Evolutionary conservation across 1,140 invertebrate genomes (phyloP).

Genomic region (Aphelenchoides fujianensis): DNA sequence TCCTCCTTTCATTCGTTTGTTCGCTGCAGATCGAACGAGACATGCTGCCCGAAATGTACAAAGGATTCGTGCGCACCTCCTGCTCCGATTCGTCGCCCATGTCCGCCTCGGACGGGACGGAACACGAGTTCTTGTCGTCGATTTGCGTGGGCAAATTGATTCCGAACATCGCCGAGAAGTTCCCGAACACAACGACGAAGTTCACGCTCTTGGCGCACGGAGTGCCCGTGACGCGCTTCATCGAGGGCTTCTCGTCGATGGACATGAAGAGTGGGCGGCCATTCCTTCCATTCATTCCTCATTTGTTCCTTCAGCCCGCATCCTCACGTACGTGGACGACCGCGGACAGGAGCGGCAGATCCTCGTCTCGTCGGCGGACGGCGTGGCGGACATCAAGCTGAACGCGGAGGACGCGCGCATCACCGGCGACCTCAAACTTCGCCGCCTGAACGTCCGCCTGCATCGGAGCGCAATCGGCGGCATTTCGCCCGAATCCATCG

Average conservation of each 20-base stretch:
- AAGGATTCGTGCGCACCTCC: slow-evolving; percentile 54
- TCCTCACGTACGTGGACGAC: slow-evolving; percentile 57
- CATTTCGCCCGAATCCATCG: slow-evolving; percentile 55
- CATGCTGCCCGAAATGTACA: slow-evolving; percentile 50
- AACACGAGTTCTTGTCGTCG: slow-evolving; percentile 43
- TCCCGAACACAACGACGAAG: slow-evolving; percentile 60
- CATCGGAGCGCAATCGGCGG: slow-evolving; percentile 56
- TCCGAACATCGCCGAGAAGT: slow-evolving; percentile 50
- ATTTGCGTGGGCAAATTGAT: slow-evolving; percentile 59
- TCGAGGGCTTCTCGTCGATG: slow-evolving; percentile 54
- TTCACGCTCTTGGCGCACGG: slow-evolving; percentile 56
- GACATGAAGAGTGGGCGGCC: slow-evolving; percentile 46
- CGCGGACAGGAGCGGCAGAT: slow-evolving; percentile 46
- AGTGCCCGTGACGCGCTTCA: slow-evolving; percentile 54
- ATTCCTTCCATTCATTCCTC: neutral
- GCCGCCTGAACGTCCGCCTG: slow-evolving; percentile 52
- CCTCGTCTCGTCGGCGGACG: slow-evolving; percentile 60
- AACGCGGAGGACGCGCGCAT: slow-evolving; percentile 52
- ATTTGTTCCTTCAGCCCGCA: slow-evolving; percentile 50
- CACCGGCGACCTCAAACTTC: slow-evolving; percentile 56
- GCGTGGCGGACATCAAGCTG: slow-evolving; percentile 55
- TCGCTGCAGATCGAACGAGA: slow-evolving; percentile 51
- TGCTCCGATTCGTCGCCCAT: slow-evolving; percentile 34
- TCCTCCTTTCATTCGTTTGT: slow-evolving; percentile 27
- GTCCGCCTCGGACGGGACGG: neutral